Evolutionary conservation across 2,888 invertebrate species (phyloP), one percentile per base, ranked within the genome.

Genomic region (Rhingia rostrata): DNA sequence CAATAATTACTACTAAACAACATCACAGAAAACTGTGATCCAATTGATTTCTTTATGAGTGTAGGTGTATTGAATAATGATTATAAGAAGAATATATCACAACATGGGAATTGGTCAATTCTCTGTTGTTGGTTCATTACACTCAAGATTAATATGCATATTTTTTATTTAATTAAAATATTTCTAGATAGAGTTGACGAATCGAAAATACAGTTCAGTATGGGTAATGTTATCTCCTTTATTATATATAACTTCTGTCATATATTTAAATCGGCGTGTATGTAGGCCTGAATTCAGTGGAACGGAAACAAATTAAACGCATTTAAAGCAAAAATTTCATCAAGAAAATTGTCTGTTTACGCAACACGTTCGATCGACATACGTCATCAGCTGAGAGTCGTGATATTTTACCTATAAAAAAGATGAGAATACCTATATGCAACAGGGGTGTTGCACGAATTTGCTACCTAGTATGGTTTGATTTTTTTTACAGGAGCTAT

Each of bases 361-460:
- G 77, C 77, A 77, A 77, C 67, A 77, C 60, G 33, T 66, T 66
- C 22, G 39, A 60, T 69, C 67, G 37, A 37, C 32, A 67, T 69
- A 77, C 77, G 77, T 69, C 77, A 77, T 61, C 61, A 77, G 53
- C 43, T 22, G 12, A 43, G 67, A 61, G 56, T 39, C 56, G 39
- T 7, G 14, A 41, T 56, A 10, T 47, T 73, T 1, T 22, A 22
- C 22, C 22, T 45, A 32, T 0, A 9, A 43, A 54, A 49, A 41
- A 30, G 32, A 61, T 22, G 35, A 39, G 12, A 61, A 30, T 54
- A 73, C 37, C 60, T 73, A 56, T 37, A 35, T 66, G 14, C 49
- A 54, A 22, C 47, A 47, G 7, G n/a, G 56, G 39, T 61, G 4
- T 73, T 22, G 30, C 53, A 22, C 35, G 22, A 54, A 45, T 45